Conservation (phyloP, 2,888 invertebrate species). For the Gasteruption jaculator region DNA sequence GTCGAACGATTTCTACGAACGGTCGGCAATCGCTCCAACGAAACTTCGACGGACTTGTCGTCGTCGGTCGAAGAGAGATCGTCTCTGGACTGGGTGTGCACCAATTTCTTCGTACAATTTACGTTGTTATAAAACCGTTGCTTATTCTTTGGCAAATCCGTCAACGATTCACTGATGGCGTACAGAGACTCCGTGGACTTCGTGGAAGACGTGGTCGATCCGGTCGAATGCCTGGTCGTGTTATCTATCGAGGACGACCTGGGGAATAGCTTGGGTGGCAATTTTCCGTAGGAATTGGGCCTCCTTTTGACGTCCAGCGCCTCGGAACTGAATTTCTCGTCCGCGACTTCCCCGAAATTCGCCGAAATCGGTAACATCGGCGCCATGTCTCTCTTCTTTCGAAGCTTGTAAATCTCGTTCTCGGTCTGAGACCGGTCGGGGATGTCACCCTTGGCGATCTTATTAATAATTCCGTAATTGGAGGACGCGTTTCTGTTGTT, state of each 20-base stretch:
- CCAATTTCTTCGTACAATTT: neutral
- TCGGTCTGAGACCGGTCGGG: conserved; percentile 18
- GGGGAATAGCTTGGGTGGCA: conserved; percentile 37
- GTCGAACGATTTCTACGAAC: conserved; percentile 30
- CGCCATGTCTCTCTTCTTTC: conserved; percentile 37
- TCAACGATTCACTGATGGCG: conserved; percentile 36
- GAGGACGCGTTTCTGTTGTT: conserved; percentile 24
- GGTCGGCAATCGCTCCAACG: conserved; percentile 23
- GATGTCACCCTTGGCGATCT: conserved; percentile 26
- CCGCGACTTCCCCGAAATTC: conserved; percentile 31
- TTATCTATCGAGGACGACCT: conserved; percentile 42
- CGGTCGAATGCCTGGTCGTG: conserved; percentile 38
- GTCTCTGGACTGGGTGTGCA: conserved; percentile 12
- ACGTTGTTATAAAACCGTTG: neutral
- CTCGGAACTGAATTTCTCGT: conserved; percentile 17
- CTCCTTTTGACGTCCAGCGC: conserved; percentile 14
- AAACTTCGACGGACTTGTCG: too few species aligned
- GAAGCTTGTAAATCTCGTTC: conserved; percentile 27
- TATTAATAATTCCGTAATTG: conserved; percentile 37
- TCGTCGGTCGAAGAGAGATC: conserved; percentile 25
- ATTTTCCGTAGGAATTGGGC: conserved; percentile 36
- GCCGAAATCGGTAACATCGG: conserved; percentile 43
- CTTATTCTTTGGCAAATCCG: conserved; percentile 20
- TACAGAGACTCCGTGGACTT: conserved; percentile 42
- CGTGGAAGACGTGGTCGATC: conserved; percentile 40